Evolutionary conservation across 2,888 invertebrate species (phyloP), one percentile per base, ranked within the genome.

Genomic region (Tachina grossa): DNA sequence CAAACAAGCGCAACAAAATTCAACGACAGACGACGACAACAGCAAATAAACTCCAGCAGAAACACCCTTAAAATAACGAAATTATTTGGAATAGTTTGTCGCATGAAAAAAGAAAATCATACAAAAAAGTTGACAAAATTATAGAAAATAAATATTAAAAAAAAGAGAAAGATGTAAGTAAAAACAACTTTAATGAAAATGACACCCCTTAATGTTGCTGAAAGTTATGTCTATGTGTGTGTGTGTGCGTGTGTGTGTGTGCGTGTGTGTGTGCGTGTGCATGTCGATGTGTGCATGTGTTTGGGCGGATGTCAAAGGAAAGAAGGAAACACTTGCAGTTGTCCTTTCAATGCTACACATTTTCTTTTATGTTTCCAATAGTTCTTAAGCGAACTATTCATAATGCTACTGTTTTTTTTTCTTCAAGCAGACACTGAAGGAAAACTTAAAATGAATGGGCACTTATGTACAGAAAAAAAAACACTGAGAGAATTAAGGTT

Each of bases 241-340:
- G 31, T 6, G 5, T 31, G 6, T 31, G 31, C 6, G 31, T 31
- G 5, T 6, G 31, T 31, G 2, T 31, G 31, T 31, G 31, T 31
- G 4, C 0, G 0, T 4, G 31, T 49, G 9, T 14, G 41, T 10
- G 45, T 39, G 5, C 6, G 14, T 72, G 22, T 75, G 22, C n/a
- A n/a, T n/a, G n/a, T n/a, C n/a, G n/a, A 11, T 14, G 41, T 10
- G 45, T 39, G 5, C 6, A 16, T 72, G 22, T 75, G 22, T 31
- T 51, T 65, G 59, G 45, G 45, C 63, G 59, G 55, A 22, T 78
- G 75, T 81, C 55, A 76, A 75, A 78, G 81, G 76, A 86, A 81
- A 85, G 2, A 80, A 79, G 63, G 72, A 85, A 83, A 68, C 68
- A 82, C 72, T 82, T 61, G 71, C 69, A 83, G 83, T 86, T 85